phyloP scores from a whole-genome alignment of 2,797 vertebrate species.

The Sparus aurata region DNA sequence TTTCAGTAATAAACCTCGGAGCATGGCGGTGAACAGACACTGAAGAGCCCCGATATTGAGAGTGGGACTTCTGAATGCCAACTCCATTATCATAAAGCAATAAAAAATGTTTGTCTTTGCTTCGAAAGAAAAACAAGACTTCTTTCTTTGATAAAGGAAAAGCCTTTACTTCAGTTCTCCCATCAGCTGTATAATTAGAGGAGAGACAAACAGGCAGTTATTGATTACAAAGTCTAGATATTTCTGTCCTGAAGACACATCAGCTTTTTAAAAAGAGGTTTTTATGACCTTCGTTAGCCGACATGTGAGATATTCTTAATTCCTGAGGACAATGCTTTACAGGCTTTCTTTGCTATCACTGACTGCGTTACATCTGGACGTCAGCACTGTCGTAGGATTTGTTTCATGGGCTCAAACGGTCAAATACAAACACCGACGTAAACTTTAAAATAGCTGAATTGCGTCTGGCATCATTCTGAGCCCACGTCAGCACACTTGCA shows the following conservation, averaged over 20 bases:
- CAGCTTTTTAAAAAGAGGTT: no score
- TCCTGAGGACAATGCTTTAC: background rate
- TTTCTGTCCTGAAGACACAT: no score
- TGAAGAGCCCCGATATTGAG: background rate
- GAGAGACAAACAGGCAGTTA: background rate
- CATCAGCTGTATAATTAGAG: slow-evolving; percentile 1
- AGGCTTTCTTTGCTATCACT: background rate
- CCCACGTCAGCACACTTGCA: background rate
- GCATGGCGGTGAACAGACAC: slow-evolving; percentile 5
- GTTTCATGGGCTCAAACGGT: background rate
- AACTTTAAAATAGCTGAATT: no score
- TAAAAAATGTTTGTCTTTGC: slow-evolving; percentile 4
- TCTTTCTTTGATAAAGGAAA: background rate
- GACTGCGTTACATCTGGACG: background rate
- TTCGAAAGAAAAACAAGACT: background rate
- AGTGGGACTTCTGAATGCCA: background rate
- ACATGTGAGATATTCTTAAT: background rate
- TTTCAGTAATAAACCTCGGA: background rate
- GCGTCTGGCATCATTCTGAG: background rate
- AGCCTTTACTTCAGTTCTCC: background rate
- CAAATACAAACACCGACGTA: background rate
- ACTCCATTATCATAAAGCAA: slow-evolving; percentile 19
- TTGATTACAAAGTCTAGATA: background rate
- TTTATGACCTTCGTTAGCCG: background rate
- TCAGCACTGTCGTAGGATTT: background rate